These are phyloP conservation scores for Epizoanthus fatuus DNA, from an alignment of 92 coral and sea anemone genomes.

Conservation along the genomic window DNA sequence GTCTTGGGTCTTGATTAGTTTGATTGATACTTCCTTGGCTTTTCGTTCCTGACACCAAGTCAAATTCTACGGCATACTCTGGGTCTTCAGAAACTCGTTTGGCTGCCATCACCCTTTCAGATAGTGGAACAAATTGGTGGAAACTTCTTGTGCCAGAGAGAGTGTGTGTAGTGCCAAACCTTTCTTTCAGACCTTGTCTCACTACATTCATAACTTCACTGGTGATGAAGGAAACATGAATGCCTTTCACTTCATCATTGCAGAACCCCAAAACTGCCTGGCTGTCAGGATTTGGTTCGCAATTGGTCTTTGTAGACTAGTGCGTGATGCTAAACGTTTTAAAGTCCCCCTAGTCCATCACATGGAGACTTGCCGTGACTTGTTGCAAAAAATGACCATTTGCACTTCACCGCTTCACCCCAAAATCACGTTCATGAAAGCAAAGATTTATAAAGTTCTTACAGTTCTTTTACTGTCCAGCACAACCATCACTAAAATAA, in stretches of 20 bases:
- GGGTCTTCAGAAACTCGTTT: conserved; percentile 40
- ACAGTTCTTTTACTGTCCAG: no score
- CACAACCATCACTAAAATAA: no score
- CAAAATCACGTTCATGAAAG: neutral
- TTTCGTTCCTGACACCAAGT: conserved; percentile 46
- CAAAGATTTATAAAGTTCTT: neutral
- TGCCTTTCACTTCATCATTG: neutral
- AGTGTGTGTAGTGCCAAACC: neutral
- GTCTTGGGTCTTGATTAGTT: conserved; percentile 30
- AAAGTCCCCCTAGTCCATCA: conserved; percentile 1
- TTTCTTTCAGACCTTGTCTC: no score
- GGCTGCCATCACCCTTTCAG: conserved; percentile 46
- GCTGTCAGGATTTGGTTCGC: conserved; percentile 28
- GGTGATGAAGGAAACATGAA: conserved; percentile 13
- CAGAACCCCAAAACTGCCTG: conserved; percentile 5
- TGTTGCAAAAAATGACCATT: conserved; percentile 7
- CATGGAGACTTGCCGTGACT: conserved; percentile 14
- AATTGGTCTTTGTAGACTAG: conserved; percentile 37
- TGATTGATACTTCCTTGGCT: neutral
- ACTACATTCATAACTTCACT: conserved; percentile 2
- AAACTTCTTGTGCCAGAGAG: conserved; percentile 51
- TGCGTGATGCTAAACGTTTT: conserved; percentile 6
- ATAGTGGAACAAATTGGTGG: conserved; percentile 51
- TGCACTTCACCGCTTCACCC: conserved; percentile 1
- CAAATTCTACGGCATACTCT: conserved; percentile 37